Evolutionary conservation across 2,888 invertebrate species (phyloP).

Genomic region (Spodoptera exigua): DNA sequence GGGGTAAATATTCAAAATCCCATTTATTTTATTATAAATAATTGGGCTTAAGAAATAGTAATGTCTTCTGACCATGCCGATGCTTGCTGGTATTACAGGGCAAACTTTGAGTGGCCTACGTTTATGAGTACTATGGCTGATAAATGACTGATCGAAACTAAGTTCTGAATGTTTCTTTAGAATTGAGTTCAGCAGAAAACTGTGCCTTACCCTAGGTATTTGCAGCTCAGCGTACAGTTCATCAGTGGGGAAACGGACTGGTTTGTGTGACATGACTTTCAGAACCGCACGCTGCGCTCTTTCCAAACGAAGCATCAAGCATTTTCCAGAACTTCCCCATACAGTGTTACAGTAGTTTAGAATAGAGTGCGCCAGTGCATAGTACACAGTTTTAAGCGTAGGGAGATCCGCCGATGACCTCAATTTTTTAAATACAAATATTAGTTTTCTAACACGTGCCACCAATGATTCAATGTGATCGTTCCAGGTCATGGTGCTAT

Average conservation of each 20-base stretch:
- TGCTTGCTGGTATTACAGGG: too few species aligned
- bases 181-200: neutral
- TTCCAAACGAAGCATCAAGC: neutral
- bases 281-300: neutral
- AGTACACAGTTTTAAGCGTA: slow-evolving; percentile 2
- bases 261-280: slow-evolving; percentile 5
- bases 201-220: slow-evolving; percentile 3
- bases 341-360: slow-evolving; percentile 1
- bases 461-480: neutral
- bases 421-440: slow-evolving; percentile 5
- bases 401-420: neutral
- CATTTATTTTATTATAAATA: too few species aligned
- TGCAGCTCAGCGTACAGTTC: neutral
- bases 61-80: too few species aligned
- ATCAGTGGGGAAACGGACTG: slow-evolving; percentile 4
- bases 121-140: too few species aligned
- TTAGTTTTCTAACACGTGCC: neutral
- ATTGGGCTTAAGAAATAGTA: too few species aligned
- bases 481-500: neutral
- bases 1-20: too few species aligned
- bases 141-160: too few species aligned
- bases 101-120: too few species aligned
- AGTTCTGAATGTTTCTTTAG: too few species aligned
- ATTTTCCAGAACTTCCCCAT: slow-evolving; percentile 4
- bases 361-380: neutral